Base-by-base conservation (phyloP, 2,888 invertebrate genomes). In the Cepaea hortensis region DNA sequence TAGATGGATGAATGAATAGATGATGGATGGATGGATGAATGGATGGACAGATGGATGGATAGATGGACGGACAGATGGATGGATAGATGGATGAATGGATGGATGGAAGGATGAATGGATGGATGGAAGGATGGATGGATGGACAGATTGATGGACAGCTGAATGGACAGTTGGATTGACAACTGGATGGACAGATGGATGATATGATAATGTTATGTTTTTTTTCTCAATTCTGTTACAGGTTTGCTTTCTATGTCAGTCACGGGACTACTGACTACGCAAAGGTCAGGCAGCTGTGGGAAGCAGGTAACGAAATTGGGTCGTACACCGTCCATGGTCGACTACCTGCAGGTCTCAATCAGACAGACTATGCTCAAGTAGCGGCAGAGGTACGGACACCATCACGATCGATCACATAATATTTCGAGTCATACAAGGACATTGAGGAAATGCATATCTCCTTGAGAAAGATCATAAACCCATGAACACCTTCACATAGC, bases 301-400 rank as follows among this genome's bases (percentile, higher is more conserved):
- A 98, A 90, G 96, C 96, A 93, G 98, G 98, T 93, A 98, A 99
- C 95, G 99, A 99, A 96, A 97, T 99, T 95, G 99, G 98, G 90
- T 98, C 85, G 18, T 99, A 99, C 95, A 98, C 98, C 91, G 97
- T 98, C 94, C 93, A 94, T 13, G 90, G 91, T 79, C 81, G 87
- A 0, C 68, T 88, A 0, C 89, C 90, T 3, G 15, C 18, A 46
- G 84, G 84, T 3, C 48, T 76, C 15, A n/a, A 18, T 9, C 46
- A 23, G 6, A 65, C 20, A 20, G 84, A 84, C 50, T 77, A 65
- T 73, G 46, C 76, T 15, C 65, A 2, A 3, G 65, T 77, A 48
- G 76, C 5, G 3, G 68, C 20, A n/a, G 84, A 77, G 84, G 84
- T 84, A 68, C 35, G 79, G 6, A 72, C n/a, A 7, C 11, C 3